Evolutionary conservation across 2,797 vertebrate species (phyloP).

Genomic region (Furcifer pardalis): DNA sequence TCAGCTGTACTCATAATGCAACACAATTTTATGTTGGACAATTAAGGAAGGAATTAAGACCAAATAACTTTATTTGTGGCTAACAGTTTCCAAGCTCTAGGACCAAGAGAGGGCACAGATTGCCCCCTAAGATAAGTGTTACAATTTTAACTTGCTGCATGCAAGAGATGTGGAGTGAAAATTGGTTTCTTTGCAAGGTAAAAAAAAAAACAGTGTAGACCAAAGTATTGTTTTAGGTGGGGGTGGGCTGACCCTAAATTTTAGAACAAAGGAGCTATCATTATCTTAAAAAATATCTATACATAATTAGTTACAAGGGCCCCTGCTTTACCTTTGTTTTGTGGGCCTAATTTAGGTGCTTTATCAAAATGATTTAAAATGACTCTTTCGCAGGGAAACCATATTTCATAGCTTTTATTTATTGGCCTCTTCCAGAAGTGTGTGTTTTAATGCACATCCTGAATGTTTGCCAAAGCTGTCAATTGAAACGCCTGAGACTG

Average conservation of each 20-base stretch:
- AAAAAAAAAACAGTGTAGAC: neutral
- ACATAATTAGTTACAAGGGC: conserved; percentile 78
- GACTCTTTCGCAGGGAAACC: conserved; percentile 75
- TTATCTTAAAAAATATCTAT: conserved; percentile 77
- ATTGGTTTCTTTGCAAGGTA: conserved; percentile 11
- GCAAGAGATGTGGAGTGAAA: neutral
- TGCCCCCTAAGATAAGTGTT: neutral
- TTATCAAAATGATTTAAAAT: conserved; percentile 84
- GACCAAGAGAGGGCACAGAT: no score
- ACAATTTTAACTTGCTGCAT: neutral
- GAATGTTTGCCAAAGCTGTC: conserved; percentile 81
- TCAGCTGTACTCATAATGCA: no score
- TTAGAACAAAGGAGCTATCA: conserved; percentile 52
- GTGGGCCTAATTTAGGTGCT: conserved; percentile 79
- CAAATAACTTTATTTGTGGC: no score
- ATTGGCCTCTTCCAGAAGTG: conserved; percentile 78
- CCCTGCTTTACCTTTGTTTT: conserved; percentile 69
- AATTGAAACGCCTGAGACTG: conserved; percentile 68
- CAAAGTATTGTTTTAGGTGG: conserved; percentile 33
- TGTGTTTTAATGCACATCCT: conserved; percentile 84
- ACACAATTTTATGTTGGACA: no score
- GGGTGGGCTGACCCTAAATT: conserved; percentile 30
- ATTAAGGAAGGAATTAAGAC: no score
- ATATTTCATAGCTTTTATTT: conserved; percentile 84
- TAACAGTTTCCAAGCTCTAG: no score